Base-by-base conservation (phyloP, 2,797 vertebrate genomes). In the Trachurus trachurus region DNA sequence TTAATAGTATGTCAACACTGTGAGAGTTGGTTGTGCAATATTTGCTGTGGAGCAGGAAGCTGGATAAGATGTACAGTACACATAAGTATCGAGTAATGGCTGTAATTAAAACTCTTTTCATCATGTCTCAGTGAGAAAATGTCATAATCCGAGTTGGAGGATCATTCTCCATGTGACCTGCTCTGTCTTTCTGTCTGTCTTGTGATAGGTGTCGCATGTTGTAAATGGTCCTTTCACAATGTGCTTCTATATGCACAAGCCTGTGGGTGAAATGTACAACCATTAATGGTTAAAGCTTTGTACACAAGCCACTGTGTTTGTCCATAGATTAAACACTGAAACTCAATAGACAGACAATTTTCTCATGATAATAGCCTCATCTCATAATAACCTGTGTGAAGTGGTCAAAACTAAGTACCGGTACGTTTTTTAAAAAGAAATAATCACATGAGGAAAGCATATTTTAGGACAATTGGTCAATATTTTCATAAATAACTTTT, bases 1-100 rank as follows among this genome's bases (percentile, higher is more conserved):
- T 58, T 80, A 84, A 81, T 88, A 74, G 72, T 78, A 63, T 67
- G 90, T 92, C 88, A 90, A 92, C 88, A 87, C 31, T 5, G 61
- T 37, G 52, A 71, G 44, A 84, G 52, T 53, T 69, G 71, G 58
- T 82, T 80, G 52, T 37, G 77, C 34, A 86, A 88, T 90, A 76
- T 91, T 92, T 88, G 74, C 80, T 4, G 15, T 70, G 7, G 49
- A 87, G 66, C 77, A 82, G 85, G 71, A 82, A 52, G 74, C 64
- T 21, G 77, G 74, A 85, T 82, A 85, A 81, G 40, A 66, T 3
- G 0, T 40, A 49, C 65, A 62, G n/a, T 49, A 65, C 68, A 66
- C 62, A 66, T 4, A 2, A 2, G n/a, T 66, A 80, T 81, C 1
- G 7, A 65, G 26, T 26, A 19, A 34, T 2, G 29, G 50, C 49